phyloP scores from a whole-genome alignment of 64 coral and sea anemone species.

The Pocillopora verrucosa region DNA sequence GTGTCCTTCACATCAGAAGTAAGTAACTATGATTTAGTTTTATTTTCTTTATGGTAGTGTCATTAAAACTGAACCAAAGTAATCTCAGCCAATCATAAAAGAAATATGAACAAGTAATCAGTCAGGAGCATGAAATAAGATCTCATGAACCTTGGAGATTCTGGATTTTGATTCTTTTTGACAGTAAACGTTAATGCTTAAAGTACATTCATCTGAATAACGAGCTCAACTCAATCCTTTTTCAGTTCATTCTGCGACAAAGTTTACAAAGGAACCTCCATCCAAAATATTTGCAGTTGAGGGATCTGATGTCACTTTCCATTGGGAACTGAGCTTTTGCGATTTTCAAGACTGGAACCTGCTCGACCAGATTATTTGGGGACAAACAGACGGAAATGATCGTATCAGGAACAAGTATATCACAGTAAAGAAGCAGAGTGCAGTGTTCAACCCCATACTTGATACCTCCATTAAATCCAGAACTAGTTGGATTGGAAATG shows the following conservation, averaged over 20 bases:
- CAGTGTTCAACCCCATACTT: background rate
- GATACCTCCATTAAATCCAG: background rate
- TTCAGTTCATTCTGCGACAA: background rate
- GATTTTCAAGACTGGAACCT: background rate
- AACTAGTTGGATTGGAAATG: background rate
- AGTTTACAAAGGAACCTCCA: background rate
- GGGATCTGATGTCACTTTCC: background rate
- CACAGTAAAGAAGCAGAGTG: background rate
- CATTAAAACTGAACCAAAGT: background rate
- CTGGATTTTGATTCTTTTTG: background rate
- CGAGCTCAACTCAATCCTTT: background rate
- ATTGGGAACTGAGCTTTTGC: background rate
- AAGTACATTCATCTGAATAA: too few relatives aligned
- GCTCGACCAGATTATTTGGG: background rate
- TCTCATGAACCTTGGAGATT: too few relatives aligned
- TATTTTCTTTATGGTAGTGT: background rate
- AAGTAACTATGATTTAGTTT: background rate
- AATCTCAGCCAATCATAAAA: background rate
- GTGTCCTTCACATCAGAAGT: background rate
- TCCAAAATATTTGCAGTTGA: background rate
- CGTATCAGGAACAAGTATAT: background rate
- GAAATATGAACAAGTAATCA: too few relatives aligned
- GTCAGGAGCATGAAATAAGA: too few relatives aligned
- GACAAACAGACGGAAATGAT: background rate
- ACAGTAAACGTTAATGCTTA: too few relatives aligned